phyloP scores from a whole-genome alignment of 2,888 invertebrate genomes.

The Luperina testacea region DNA sequence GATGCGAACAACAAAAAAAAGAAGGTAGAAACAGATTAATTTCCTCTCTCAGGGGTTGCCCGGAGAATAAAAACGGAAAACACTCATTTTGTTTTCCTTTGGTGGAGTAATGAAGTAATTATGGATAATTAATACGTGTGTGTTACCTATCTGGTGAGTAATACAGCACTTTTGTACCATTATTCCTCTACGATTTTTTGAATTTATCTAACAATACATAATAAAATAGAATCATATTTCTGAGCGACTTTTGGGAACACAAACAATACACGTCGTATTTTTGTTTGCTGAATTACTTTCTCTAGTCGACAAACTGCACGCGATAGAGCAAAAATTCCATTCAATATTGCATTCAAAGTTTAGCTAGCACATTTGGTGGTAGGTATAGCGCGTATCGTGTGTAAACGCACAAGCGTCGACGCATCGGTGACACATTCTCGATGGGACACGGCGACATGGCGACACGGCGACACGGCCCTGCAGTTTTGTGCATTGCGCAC shows the following conservation, averaged over 20 bases:
- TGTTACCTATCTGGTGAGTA: conserved; percentile 22
- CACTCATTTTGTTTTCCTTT: conserved; percentile 34
- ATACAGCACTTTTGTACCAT: conserved; percentile 14
- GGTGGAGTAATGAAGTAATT: conserved; percentile 38
- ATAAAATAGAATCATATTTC: background rate
- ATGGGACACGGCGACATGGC: conserved; percentile 63
- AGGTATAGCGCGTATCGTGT: conserved; percentile 39
- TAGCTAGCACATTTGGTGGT: conserved; percentile 16
- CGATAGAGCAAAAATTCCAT: conserved; percentile 14
- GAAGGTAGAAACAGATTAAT: conserved; percentile 47
- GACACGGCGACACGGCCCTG: conserved; percentile 68
- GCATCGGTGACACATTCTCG: conserved; percentile 79
- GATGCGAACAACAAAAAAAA: conserved; percentile 41
- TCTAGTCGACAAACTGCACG: conserved; percentile 16
- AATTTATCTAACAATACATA: conserved; percentile 14
- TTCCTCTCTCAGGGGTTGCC: conserved; percentile 20
- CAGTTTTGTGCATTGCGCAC: conserved; percentile 80
- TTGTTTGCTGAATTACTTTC: conserved; percentile 19
- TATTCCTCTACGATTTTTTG: conserved; percentile 4
- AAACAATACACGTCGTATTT: background rate
- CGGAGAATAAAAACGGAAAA: conserved; percentile 28
- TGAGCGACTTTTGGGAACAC: background rate
- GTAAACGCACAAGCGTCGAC: conserved; percentile 72
- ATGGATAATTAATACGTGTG: conserved; percentile 30
- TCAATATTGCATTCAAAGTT: conserved; percentile 31